Conservation (phyloP, 2,113 vertebrate species). For the Rhynchopsitta pachyrhyncha region DNA sequence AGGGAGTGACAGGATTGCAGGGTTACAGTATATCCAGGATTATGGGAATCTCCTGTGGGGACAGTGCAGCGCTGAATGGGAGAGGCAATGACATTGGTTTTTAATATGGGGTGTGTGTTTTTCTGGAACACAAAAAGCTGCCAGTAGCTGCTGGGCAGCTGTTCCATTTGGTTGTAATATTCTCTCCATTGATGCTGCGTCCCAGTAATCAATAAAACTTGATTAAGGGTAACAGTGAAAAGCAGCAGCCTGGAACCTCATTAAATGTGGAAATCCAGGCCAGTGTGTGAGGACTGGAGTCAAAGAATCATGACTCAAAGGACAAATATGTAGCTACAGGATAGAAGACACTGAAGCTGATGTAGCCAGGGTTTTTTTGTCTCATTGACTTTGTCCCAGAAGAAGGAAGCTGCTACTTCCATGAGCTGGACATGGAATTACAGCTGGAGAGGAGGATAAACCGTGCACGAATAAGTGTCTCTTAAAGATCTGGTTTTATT, state of each 20-base stretch:
- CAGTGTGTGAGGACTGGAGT: not conserved
- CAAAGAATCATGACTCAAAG: not conserved
- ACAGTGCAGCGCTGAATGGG: not conserved
- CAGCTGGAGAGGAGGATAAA: not conserved
- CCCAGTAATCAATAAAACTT: constrained; percentile 29
- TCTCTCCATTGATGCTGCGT: not conserved
- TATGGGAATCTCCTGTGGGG: not conserved
- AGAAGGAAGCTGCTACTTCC: not conserved
- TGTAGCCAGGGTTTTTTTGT: not conserved
- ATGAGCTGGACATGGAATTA: not conserved
- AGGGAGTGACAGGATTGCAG: not conserved
- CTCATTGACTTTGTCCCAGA: not conserved
- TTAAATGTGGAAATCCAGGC: constrained; percentile 26
- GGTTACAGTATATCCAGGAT: fast-evolving
- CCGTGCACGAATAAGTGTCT: not conserved
- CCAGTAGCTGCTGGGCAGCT: constrained; percentile 18
- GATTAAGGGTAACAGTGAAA: constrained; percentile 34
- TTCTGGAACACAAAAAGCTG: not conserved
- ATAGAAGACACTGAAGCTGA: not conserved
- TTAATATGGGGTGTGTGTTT: not conserved
- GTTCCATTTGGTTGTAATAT: constrained; percentile 22
- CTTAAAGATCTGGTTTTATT: not conserved
- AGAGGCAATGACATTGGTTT: not conserved
- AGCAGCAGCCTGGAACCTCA: constrained; percentile 32
- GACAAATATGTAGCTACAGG: not conserved